These are phyloP conservation scores for Eubasilissa regina DNA, from an alignment of 1,140 invertebrate species.

Conservation along the genomic window DNA sequence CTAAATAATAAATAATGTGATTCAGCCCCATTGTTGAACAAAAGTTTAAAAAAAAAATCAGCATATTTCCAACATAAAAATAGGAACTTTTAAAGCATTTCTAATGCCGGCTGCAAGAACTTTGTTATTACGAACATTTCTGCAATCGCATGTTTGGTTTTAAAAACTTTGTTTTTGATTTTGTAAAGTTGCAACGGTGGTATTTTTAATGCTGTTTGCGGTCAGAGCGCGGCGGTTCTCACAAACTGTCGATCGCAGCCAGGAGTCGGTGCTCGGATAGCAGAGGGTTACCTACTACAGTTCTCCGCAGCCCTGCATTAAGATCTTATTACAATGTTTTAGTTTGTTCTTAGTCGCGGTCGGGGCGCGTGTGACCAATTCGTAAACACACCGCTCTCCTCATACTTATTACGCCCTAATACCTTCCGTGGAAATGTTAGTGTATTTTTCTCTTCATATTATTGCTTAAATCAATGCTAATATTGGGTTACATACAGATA, in stretches of 20 bases:
- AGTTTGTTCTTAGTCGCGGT: conserved; percentile 53
- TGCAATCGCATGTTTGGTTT: conserved; percentile 14
- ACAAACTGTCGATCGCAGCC: conserved; percentile 7
- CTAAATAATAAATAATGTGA: no score
- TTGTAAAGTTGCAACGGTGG: conserved; percentile 14
- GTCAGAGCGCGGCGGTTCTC: conserved; percentile 21
- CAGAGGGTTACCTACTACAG: conserved; percentile 9
- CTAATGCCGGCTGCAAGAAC: background rate
- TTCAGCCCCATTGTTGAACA: no score
- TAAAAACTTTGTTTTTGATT: conserved; percentile 32
- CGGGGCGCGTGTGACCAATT: conserved; percentile 51
- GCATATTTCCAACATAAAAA: no score
- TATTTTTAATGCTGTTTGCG: conserved; percentile 40
- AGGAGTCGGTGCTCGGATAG: conserved; percentile 5
- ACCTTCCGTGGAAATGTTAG: conserved; percentile 33
- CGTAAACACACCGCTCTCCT: conserved; percentile 52
- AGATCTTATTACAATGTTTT: conserved; percentile 54
- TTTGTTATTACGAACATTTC: conserved; percentile 24
- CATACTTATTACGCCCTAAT: conserved; percentile 40
- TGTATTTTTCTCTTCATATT: conserved; percentile 26
- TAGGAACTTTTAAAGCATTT: no score
- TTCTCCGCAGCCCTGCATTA: conserved; percentile 19
- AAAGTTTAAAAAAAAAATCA: no score
- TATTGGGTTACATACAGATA: conserved; percentile 4
- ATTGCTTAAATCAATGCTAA: conserved; percentile 34